Conservation (phyloP, 2,113 vertebrate species). For the Coturnix japonica region DNA sequence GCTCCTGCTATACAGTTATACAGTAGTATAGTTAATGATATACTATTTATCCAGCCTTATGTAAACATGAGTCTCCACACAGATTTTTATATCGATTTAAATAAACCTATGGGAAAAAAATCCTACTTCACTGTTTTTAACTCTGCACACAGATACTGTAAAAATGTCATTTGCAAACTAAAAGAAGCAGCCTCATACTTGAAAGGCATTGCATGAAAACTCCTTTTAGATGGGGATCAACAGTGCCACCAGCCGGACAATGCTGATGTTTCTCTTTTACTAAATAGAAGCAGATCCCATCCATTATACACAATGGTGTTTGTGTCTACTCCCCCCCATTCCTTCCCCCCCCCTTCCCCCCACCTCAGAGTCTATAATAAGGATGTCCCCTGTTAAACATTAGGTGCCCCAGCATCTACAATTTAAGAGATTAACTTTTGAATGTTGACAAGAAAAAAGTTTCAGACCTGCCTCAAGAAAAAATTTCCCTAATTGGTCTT, state of each 20-base stretch:
- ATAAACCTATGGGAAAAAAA: neutral
- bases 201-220: neutral
- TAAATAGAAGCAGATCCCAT: neutral
- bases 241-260: conserved; percentile 68
- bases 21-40: too few relatives aligned
- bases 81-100: neutral
- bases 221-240: neutral
- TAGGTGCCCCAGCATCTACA: fast-evolving
- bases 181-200: neutral
- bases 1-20: neutral
- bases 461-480: neutral
- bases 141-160: neutral
- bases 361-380: too few relatives aligned
- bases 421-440: neutral
- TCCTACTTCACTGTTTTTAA: neutral
- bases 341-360: too few relatives aligned
- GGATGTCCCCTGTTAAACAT: neutral
- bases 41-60: neutral
- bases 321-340: fast-evolving
- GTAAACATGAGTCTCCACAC: neutral
- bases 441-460: neutral
- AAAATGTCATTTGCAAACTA: neutral
- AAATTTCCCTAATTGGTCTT: neutral
- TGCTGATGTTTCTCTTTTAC: neutral
- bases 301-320: fast-evolving